A percentile compares a stretch with the other conserved stretches of the same genome.
phyloP scores from a whole-genome alignment of 1,140 invertebrate genomes.

The Trichonephila clavipes region DNA sequence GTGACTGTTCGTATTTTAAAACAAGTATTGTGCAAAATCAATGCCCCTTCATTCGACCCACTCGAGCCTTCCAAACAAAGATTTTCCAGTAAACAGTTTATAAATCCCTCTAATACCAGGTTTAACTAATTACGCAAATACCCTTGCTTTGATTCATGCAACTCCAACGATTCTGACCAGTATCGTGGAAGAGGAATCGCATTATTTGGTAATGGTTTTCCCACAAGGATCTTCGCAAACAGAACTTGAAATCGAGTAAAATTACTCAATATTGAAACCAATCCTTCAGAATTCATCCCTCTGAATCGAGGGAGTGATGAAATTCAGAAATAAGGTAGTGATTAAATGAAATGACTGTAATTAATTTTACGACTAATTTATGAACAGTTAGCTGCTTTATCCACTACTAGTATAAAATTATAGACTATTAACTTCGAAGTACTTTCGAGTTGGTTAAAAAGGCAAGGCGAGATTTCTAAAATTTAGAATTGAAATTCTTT shows the following conservation, averaged over 20 bases:
- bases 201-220: slow-evolving; percentile 30
- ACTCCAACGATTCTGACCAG: slow-evolving; percentile 14
- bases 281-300: neutral
- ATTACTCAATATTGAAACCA: neutral
- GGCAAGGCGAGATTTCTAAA: neutral
- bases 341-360: slow-evolving; percentile 19
- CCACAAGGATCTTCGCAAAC: slow-evolving; percentile 12
- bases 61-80: slow-evolving; percentile 9
- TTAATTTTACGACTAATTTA: slow-evolving; percentile 5
- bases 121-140: slow-evolving; percentile 9
- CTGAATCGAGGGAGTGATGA: neutral
- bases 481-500: neutral
- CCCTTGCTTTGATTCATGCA: neutral
- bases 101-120: slow-evolving; percentile 15
- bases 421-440: neutral
- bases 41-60: neutral
- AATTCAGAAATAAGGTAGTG: neutral
- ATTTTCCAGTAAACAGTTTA: slow-evolving; percentile 35
- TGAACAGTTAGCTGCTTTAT: neutral
- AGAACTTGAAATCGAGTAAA: neutral
- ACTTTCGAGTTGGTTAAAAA: slow-evolving; percentile 7
- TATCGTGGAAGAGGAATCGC: neutral
- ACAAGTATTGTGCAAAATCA: slow-evolving; percentile 15
- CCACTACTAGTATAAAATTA: neutral
- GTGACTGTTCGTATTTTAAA: slow-evolving; percentile 3